Conservation (phyloP, 1,140 invertebrate species). For the Drosophila pectinifera region DNA sequence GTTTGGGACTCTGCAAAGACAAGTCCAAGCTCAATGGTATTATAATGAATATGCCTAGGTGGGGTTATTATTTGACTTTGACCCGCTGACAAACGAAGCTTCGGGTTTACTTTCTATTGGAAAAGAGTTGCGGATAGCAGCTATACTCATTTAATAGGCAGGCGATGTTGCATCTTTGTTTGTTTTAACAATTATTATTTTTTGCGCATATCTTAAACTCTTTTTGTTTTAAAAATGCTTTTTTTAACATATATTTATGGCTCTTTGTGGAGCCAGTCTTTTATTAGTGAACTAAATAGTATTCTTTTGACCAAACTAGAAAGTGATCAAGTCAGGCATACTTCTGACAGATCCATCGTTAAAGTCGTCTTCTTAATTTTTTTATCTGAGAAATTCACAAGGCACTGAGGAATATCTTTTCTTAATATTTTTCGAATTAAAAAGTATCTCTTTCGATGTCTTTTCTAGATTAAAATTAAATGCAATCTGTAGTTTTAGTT, state of each 20-base stretch:
- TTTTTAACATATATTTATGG: constrained; percentile 1
- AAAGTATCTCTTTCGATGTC: background rate
- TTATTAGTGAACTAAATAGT: constrained; percentile 11
- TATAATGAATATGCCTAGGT: constrained; percentile 55
- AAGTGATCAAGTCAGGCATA: constrained; percentile 19
- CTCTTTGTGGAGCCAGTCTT: background rate
- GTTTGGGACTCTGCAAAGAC: constrained; percentile 25
- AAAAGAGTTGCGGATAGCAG: constrained; percentile 28
- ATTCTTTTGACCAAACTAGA: constrained; percentile 39
- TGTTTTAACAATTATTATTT: constrained; percentile 36
- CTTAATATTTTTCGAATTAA: background rate
- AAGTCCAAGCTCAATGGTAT: constrained; percentile 38
- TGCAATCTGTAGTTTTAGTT: too few relatives aligned
- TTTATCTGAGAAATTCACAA: background rate
- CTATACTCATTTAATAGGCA: constrained; percentile 30
- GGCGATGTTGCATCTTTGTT: constrained; percentile 30
- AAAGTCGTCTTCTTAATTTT: background rate
- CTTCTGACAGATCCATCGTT: background rate
- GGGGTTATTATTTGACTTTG: constrained; percentile 53
- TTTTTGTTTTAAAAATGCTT: constrained; percentile 18
- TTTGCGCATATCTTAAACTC: constrained; percentile 10
- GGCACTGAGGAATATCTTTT: too few relatives aligned
- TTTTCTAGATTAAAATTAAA: too few relatives aligned
- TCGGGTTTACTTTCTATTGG: constrained; percentile 57
- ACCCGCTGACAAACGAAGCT: constrained; percentile 42